phyloP scores from a whole-genome alignment of 2,888 invertebrate genomes.

The Apodemia zela region DNA sequence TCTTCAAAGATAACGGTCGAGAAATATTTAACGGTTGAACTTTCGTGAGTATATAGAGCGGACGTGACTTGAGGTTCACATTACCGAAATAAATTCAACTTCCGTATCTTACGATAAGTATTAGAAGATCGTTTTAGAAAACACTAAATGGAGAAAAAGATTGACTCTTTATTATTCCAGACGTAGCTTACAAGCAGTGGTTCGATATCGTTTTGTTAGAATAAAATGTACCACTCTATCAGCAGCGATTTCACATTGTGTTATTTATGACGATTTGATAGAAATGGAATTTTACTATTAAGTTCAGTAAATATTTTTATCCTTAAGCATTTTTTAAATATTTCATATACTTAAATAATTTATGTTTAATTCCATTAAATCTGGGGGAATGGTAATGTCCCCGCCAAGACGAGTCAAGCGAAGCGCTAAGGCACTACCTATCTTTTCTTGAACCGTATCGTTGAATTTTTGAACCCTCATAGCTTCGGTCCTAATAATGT shows the following conservation, averaged over 20 bases:
- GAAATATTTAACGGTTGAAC: constrained; percentile 20
- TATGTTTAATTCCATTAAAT: too few species aligned
- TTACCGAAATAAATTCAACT: constrained; percentile 6
- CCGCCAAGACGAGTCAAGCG: too few species aligned
- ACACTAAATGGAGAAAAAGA: neutral
- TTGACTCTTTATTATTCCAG: neutral
- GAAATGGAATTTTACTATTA: neutral
- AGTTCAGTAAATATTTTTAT: too few species aligned
- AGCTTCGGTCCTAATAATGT: too few species aligned
- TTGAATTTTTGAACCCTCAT: too few species aligned
- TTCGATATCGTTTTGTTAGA: neutral
- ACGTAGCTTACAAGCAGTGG: neutral
- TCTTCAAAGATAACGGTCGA: constrained; percentile 1
- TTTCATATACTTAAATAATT: too few species aligned
- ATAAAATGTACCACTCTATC: neutral
- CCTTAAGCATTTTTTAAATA: too few species aligned
- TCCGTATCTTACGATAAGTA: constrained; percentile 5
- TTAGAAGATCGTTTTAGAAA: neutral
- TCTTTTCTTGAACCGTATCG: too few species aligned
- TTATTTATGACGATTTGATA: neutral
- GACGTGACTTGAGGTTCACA: constrained; percentile 15
- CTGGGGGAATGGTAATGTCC: too few species aligned
- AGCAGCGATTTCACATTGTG: neutral
- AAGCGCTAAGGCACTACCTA: too few species aligned
- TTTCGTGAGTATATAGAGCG: constrained; percentile 12